Conservation (phyloP, 2,888 invertebrate genomes). For the Idaea aversata region DNA sequence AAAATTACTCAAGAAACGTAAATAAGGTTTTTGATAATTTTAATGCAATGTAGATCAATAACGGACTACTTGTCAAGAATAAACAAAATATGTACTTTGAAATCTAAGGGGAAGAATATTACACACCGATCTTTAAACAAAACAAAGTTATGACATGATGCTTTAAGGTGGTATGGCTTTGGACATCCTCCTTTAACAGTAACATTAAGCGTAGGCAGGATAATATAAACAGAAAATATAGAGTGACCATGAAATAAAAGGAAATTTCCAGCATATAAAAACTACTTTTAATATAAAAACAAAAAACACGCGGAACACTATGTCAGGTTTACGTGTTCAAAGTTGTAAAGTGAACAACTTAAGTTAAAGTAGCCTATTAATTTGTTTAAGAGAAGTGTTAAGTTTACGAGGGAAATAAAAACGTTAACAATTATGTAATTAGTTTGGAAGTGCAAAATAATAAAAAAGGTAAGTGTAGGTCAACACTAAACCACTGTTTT, state of each 20-base stretch:
- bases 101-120: too few species aligned
- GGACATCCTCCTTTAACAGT: too few species aligned
- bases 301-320: not conserved
- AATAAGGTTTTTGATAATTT: too few species aligned
- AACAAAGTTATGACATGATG: too few species aligned
- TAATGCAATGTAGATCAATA: too few species aligned
- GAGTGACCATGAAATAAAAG: constrained; percentile 19
- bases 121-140: too few species aligned
- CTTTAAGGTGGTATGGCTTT: too few species aligned
- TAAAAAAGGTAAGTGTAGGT: not conserved
- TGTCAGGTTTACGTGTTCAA: too few species aligned
- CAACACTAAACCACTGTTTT: not conserved
- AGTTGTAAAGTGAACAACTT: too few species aligned
- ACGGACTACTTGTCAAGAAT: too few species aligned
- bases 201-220: constrained; percentile 2
- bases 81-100: too few species aligned
- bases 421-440: not conserved
- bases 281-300: not conserved
- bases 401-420: not conserved
- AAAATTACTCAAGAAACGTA: too few species aligned
- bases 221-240: constrained; percentile 17
- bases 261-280: not conserved
- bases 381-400: not conserved
- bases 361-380: not conserved
- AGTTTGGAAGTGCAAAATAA: not conserved